Conservation (phyloP, 1,140 invertebrate genomes). For the Pogonomyrmex barbatus region DNA sequence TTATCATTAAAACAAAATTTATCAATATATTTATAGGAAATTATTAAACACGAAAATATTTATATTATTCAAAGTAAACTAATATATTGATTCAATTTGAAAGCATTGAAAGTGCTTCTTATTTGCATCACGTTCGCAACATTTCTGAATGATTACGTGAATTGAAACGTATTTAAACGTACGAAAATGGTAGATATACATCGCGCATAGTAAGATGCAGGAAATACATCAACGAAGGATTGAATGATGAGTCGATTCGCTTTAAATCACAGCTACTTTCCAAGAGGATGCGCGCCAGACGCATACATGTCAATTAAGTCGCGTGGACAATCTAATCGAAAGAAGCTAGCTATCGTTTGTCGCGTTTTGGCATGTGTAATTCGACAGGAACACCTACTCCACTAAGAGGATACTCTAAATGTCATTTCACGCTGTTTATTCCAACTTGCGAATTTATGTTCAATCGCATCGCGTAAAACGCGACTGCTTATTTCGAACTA, state of each 20-base stretch:
- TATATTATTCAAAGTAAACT: slow-evolving; percentile 2
- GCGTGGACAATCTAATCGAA: slow-evolving; percentile 55
- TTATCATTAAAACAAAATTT: neutral
- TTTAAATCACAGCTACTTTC: slow-evolving; percentile 59
- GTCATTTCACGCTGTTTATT: slow-evolving; percentile 52
- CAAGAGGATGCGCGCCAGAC: slow-evolving; percentile 44
- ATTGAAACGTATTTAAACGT: neutral
- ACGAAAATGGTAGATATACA: neutral
- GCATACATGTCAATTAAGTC: slow-evolving; percentile 61
- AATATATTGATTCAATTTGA: neutral
- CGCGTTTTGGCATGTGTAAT: slow-evolving; percentile 39
- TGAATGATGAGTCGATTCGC: slow-evolving; percentile 23
- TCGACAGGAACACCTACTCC: neutral
- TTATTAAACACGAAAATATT: neutral
- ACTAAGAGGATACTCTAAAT: neutral
- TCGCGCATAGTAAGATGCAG: slow-evolving; percentile 20
- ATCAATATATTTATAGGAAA: neutral
- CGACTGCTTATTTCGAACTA: slow-evolving; percentile 27
- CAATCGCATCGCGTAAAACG: neutral
- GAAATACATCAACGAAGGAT: slow-evolving; percentile 42
- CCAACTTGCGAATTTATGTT: slow-evolving; percentile 46
- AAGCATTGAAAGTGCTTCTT: no score
- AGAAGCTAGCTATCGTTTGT: slow-evolving; percentile 45
- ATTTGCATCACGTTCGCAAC: neutral
- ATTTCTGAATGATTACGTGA: slow-evolving; percentile 21